Evolutionary conservation across 2,888 invertebrate genomes (phyloP), one percentile per base, ranked within the genome.

Genomic region (Drosophila koepferae): DNA sequence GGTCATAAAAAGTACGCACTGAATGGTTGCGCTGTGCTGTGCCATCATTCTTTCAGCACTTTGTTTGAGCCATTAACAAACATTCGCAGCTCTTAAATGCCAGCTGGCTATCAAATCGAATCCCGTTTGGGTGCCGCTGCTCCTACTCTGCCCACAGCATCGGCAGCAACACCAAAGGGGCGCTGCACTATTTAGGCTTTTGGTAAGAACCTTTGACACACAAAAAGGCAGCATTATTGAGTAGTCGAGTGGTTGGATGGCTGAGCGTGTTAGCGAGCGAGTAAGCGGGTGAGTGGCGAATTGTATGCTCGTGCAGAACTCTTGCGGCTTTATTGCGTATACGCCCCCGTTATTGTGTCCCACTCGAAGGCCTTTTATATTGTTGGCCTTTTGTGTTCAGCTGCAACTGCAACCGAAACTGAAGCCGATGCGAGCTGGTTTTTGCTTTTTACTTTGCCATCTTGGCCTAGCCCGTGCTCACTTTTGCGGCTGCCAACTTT

Each of bases 271-370:
- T 44, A 44, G 46, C 55, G 72, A 44, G 46, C 55, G 72, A 31
- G 23, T 16, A 31, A 34, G 12, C 34, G 58, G 20, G 28, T 18
- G 40, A 36, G 55, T 56, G 60, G 18, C 16, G n/a, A 34, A 59
- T 72, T 81, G 76, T 86, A 40, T 38, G 61, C 67, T 61, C 38
- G 61, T 63, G 63, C 43, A 43, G 73, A 43, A 55, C 75, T 56
- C 65, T 75, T 81, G 84, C 76, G 81, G 64, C 74, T 84, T 86
- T 86, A 83, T 84, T 86, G 81, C 86, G 76, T 73, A 83, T 67
- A 76, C 84, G 78, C 79, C 79, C 70, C 63, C 67, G 49, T 63
- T 81, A 71, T 84, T 77, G 81, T 72, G 74, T 55, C 40, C 40
- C 46, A 58, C 66, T 80, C 65, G 65, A 76, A 61, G 65, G 70